A percentile compares a stretch with the other conserved stretches of the same genome.
These are phyloP conservation scores for Deladenus siricidicola DNA, from an alignment of 2,888 invertebrate genomes.

Conservation along the genomic window DNA sequence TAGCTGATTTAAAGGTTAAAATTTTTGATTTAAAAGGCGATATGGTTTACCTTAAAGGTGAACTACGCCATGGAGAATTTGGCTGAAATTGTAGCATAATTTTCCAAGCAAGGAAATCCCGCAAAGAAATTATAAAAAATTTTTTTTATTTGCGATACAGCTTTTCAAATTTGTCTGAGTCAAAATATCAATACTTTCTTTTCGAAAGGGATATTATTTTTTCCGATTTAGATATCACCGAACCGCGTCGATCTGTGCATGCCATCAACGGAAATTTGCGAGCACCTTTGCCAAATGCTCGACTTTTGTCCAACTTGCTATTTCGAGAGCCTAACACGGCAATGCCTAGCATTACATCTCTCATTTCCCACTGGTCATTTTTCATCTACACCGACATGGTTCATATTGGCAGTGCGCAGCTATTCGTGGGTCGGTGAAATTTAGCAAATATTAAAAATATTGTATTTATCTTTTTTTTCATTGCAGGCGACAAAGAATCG, in stretches of 20 bases:
- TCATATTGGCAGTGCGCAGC: constrained; percentile 58
- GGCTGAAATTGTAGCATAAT: too few relatives aligned
- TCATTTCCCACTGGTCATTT: constrained; percentile 40
- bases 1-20: too few relatives aligned
- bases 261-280: neutral
- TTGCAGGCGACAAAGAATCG: neutral
- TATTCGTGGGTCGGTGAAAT: constrained; percentile 22
- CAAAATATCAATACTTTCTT: constrained; percentile 1
- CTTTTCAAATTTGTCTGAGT: neutral
- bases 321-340: constrained; percentile 18
- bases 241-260: constrained; percentile 14
- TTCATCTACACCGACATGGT: constrained; percentile 53
- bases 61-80: too few relatives aligned
- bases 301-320: constrained; percentile 26
- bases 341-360: constrained; percentile 4
- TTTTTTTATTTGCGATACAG: too few relatives aligned
- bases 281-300: constrained; percentile 28
- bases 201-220: neutral
- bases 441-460: constrained; percentile 16
- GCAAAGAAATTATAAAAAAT: too few relatives aligned
- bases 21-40: too few relatives aligned
- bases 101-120: too few relatives aligned
- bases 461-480: too few relatives aligned
- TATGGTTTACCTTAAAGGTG: too few relatives aligned
- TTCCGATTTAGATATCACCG: constrained; percentile 10